A percentile compares a stretch with the other conserved stretches of the same genome.
These are phyloP conservation scores for Melipona quadrifasciata DNA, from an alignment of 1,140 invertebrate genomes.

Conservation along the genomic window DNA sequence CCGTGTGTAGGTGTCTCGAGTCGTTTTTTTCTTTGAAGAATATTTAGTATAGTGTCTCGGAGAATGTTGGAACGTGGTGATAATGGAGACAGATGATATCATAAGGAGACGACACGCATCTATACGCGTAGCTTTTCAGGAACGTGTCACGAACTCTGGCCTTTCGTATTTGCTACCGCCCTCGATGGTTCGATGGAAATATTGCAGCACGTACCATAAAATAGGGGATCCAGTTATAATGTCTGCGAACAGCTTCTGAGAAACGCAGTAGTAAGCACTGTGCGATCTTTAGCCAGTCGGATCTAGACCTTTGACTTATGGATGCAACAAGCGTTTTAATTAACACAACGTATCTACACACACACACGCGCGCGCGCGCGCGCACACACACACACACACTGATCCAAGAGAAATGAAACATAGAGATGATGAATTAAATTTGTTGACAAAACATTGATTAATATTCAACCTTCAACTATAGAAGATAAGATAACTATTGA, in stretches of 20 bases:
- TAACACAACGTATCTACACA: background rate
- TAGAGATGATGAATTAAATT: too few species aligned
- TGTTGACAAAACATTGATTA: too few species aligned
- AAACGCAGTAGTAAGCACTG: background rate
- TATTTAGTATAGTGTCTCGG: background rate
- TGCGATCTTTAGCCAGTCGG: background rate
- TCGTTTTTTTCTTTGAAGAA: background rate
- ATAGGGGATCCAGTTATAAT: slow-evolving; percentile 7
- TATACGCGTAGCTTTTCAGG: slow-evolving; percentile 28
- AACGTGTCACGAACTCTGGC: slow-evolving; percentile 66
- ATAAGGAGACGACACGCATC: slow-evolving; percentile 23
- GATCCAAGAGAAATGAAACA: too few species aligned
- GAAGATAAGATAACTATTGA: too few species aligned
- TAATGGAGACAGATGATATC: background rate
- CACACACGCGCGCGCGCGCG: too few species aligned
- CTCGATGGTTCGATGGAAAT: slow-evolving; percentile 39
- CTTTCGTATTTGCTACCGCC: slow-evolving; percentile 54
- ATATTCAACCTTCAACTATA: too few species aligned
- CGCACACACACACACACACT: too few species aligned
- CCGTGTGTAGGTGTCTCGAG: background rate
- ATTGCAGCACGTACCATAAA: slow-evolving; percentile 26
- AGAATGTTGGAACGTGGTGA: background rate
- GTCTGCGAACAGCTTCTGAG: background rate
- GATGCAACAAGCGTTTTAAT: background rate
- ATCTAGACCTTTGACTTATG: background rate